Base-by-base conservation (phyloP, 2,888 invertebrate species). In the Phalera bucephala region DNA sequence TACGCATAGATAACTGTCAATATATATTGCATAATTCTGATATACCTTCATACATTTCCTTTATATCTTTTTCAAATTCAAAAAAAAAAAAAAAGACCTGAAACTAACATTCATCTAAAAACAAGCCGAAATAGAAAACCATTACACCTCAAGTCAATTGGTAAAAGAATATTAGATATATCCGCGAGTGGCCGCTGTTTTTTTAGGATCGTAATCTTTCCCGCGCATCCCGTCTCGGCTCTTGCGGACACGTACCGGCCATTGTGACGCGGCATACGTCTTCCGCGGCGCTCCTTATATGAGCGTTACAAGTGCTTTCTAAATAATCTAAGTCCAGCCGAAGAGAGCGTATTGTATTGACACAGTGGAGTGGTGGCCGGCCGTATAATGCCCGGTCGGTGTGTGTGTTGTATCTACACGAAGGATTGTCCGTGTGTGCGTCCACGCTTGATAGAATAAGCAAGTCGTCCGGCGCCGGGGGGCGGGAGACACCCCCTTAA, bases 241-340 rank as follows among this genome's bases (percentile, higher is more conserved):
- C 77, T 74, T 66, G 76, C 80, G 78, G 86, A 88, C 89, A 89
- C 88, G 89, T 89, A 80, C 77, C 64, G 78, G 78, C 89, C 83
- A 89, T 89, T 89, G 89, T 89, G 84, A 88, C 86, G 85, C 74
- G 62, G 76, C 80, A 82, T 80, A 80, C 84, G 80, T 86, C 88
- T 89, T 87, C 80, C 79, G 79, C 77, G 81, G 74, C 80, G 82
- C 84, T 82, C 88, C 89, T 90, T 90, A 90, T 90, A 90, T 90
- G 90, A 90, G 85, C 88, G 84, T 89, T 90, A 90, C 88, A 90
- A 90, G 90, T 90, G 90, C 90, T 90, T 90, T 90, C 90, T 90
- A 90, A 90, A 90, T 90, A 90, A 90, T 90, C 90, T 89, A 88
- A 90, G 90, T 90, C 90, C 89, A 84, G 87, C 72, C 80, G 87